Conservation (phyloP, 2,797 vertebrate genomes). For the Eremophila alpestris region DNA sequence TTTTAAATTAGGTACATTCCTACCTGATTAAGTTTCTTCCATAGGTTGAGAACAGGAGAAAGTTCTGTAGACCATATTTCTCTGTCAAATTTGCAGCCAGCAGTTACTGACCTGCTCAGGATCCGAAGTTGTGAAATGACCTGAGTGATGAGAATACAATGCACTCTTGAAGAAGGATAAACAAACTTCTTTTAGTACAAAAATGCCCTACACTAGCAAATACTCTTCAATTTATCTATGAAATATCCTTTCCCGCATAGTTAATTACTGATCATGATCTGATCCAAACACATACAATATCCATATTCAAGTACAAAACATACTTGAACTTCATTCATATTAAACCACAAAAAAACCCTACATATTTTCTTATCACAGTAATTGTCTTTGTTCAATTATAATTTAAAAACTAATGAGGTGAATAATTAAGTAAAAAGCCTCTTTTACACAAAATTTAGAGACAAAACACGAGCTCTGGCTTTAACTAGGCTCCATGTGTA, state of each 20-base stretch:
- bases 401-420: conserved; percentile 20
- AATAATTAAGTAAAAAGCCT: background rate
- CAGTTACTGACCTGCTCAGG: conserved; percentile 86
- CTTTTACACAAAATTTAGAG: background rate
- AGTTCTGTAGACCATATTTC: conserved; percentile 94
- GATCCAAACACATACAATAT: background rate
- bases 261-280: background rate
- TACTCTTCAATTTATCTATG: background rate
- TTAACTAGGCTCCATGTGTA: background rate
- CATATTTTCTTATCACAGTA: background rate
- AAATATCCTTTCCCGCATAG: background rate
- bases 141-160: conserved; percentile 74
- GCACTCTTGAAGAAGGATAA: background rate
- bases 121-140: conserved; percentile 94
- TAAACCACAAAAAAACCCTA: background rate
- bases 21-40: conserved; percentile 98
- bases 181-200: background rate
- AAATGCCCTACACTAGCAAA: background rate
- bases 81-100: conserved; percentile 93
- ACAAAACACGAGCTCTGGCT: background rate
- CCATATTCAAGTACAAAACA: background rate
- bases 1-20: background rate
- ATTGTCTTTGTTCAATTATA: background rate
- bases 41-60: conserved; percentile 91
- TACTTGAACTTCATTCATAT: background rate